A percentile compares a stretch with the other conserved stretches of the same genome.
phyloP scores from a whole-genome alignment of 2,113 vertebrate species.

The Gallinago jamesoni region DNA sequence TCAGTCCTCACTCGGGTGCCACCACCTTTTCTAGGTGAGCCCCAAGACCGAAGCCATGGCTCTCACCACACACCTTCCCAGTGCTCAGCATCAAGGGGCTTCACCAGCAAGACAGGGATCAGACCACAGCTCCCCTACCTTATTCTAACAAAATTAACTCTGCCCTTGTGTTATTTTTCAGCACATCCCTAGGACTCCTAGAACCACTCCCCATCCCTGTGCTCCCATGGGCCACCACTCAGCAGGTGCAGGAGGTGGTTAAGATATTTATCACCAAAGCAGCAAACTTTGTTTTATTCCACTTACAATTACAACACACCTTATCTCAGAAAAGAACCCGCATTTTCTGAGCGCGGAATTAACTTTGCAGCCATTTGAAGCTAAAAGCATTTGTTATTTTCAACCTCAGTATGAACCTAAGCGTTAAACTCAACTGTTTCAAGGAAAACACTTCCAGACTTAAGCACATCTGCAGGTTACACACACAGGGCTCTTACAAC shows the following conservation, averaged over 20 bases:
- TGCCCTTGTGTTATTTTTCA: background rate
- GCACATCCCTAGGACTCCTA: background rate
- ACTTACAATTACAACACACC: background rate
- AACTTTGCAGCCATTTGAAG: background rate
- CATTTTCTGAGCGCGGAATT: background rate
- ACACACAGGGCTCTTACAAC: background rate
- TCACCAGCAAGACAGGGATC: background rate
- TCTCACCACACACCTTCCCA: background rate
- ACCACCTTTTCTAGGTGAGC: fast-evolving
- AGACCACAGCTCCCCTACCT: background rate
- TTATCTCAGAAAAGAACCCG: fast-evolving
- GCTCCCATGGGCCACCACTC: background rate
- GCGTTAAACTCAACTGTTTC: background rate
- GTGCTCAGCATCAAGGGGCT: background rate
- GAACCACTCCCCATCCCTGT: background rate
- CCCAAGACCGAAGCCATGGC: background rate
- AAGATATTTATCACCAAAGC: background rate
- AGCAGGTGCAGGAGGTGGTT: too few species aligned
- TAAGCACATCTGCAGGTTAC: background rate
- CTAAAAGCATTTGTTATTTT: background rate
- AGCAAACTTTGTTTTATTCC: background rate
- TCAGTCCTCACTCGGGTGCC: background rate
- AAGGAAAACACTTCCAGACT: background rate
- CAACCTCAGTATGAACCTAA: background rate
- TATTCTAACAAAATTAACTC: background rate